These are phyloP conservation scores for Megaceryle torquata DNA, from an alignment of 2,113 vertebrate genomes.

Conservation along the genomic window DNA sequence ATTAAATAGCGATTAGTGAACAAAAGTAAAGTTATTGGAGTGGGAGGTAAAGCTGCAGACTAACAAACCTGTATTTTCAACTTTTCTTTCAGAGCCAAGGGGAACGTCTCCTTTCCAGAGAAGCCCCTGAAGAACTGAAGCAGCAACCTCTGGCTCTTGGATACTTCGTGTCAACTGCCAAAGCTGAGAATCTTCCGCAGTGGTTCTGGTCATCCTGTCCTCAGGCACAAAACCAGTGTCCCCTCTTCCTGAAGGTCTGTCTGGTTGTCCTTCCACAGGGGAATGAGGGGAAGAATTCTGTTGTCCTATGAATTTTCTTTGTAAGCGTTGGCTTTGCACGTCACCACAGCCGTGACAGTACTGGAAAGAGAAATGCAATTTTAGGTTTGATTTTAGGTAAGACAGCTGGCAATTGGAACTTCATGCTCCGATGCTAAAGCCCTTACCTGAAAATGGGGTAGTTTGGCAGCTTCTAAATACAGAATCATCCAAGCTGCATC, in stretches of 20 bases:
- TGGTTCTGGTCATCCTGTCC: conserved; percentile 99
- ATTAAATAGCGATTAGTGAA: neutral
- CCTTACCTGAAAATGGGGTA: neutral
- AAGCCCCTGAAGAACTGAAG: conserved; percentile 94
- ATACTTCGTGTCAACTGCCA: conserved; percentile 97
- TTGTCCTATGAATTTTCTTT: neutral
- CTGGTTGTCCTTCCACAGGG: neutral
- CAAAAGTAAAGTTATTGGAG: neutral
- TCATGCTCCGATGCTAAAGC: neutral
- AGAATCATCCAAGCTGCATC: neutral
- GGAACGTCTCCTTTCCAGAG: conserved; percentile 91
- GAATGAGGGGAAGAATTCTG: neutral
- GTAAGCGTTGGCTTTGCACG: neutral
- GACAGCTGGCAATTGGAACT: neutral
- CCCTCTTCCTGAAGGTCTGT: conserved; percentile 95
- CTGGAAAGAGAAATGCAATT: neutral
- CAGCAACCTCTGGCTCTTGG: conserved; percentile 96
- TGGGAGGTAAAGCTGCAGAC: neutral
- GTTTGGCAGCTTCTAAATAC: neutral
- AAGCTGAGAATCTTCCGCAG: conserved; percentile 92
- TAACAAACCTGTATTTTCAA: neutral
- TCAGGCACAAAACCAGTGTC: conserved; percentile 95
- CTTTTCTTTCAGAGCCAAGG: conserved; percentile 84
- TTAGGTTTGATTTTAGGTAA: neutral
- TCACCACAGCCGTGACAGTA: neutral